phyloP scores from a whole-genome alignment of 37 sponge, comb jelly and placozoan species.

The Petrosia ficiformis region DNA sequence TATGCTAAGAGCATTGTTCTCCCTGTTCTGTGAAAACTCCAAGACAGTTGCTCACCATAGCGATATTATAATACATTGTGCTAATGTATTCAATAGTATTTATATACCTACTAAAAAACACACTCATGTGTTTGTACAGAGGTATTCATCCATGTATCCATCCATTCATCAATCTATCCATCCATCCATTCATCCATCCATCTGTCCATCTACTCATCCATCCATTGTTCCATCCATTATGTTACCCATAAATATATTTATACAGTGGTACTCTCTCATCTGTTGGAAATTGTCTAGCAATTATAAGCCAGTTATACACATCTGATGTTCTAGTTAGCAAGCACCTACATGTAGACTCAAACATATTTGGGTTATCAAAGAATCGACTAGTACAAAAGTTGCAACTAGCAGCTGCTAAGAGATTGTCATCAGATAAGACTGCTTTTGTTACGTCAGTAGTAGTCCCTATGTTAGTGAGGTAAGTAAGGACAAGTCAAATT shows the following conservation, averaged over 20 bases:
- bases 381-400: constrained; percentile 17
- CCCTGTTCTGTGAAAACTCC: constrained; percentile 14
- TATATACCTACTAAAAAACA: neutral
- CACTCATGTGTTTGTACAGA: neutral
- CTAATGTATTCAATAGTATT: neutral
- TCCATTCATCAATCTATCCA: no score
- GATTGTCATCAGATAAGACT: constrained; percentile 17
- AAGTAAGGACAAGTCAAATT: no score
- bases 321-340: no score
- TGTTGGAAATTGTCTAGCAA: constrained; percentile 47
- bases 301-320: constrained; percentile 25
- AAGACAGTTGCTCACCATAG: no score
- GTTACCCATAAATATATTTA: neutral
- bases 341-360: no score
- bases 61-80: neutral
- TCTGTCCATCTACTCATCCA: no score
- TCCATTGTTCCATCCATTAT: no score
- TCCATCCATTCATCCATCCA: no score
- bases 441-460: constrained; percentile 38
- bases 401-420: constrained; percentile 1
- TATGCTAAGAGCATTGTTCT: constrained; percentile 37
- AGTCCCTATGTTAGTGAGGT: constrained; percentile 41
- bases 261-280: constrained; percentile 30
- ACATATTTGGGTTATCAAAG: constrained; percentile 20
- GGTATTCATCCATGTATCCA: neutral